Evolutionary conservation across 2,113 vertebrate genomes (phyloP).

Genomic region (Saccopteryx leptura): DNA sequence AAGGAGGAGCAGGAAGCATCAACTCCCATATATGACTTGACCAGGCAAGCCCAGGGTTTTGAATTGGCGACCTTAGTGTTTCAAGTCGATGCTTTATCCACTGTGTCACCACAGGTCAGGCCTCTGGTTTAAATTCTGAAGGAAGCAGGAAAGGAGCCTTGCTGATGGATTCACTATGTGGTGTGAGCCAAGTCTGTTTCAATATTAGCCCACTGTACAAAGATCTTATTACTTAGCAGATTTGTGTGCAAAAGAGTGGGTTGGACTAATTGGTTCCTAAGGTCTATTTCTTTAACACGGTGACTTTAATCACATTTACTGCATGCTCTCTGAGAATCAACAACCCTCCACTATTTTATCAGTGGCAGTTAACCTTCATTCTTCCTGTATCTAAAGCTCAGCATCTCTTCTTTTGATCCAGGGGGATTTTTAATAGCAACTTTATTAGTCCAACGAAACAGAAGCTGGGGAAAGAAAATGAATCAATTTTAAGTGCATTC

Average conservation of each 20-base stretch:
- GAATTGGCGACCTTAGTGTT: too few species aligned
- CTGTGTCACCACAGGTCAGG: too few species aligned
- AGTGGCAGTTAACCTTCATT: constrained; percentile 62
- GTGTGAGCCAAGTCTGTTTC: not conserved
- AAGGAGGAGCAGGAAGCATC: too few species aligned
- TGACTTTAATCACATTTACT: constrained; percentile 66
- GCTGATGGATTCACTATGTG: not conserved
- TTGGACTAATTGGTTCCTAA: not conserved
- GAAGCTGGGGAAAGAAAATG: constrained; percentile 36
- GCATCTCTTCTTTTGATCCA: constrained; percentile 22
- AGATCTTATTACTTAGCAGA: constrained; percentile 45
- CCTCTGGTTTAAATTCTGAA: not conserved
- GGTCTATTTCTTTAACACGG: constrained; percentile 32
- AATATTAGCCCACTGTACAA: not conserved
- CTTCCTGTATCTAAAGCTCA: not conserved
- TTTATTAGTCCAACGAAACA: constrained; percentile 63
- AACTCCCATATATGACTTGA: too few species aligned
- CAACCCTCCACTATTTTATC: constrained; percentile 64
- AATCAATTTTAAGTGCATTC: not conserved
- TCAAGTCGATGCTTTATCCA: too few species aligned
- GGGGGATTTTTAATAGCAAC: constrained; percentile 61
- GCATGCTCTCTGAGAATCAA: constrained; percentile 27
- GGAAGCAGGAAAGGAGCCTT: not conserved
- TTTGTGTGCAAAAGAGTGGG: not conserved
- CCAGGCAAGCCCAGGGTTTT: too few species aligned